Evolutionary conservation across 2,888 invertebrate species (phyloP), one percentile per base, ranked within the genome.

Genomic region (Tribolium freemani): DNA sequence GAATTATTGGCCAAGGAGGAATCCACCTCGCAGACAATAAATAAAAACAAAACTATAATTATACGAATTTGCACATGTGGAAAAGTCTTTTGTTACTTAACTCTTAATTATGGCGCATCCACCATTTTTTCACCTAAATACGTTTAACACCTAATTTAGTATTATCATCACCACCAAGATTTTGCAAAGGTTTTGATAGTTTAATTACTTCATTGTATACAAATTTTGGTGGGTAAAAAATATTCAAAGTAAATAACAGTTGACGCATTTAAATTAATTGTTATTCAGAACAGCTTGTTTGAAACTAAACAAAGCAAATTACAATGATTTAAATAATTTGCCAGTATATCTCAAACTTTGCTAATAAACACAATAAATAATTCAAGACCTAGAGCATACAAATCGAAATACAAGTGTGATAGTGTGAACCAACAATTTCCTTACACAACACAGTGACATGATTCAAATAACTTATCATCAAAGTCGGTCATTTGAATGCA

Each of bases 401-500:
- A 38, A 38, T 2, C 8, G n/a, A 38, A 38, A 26, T 26, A n/a
- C 38, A 38, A 38, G 38, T 38, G 38, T 38, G 8, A n/a, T 5
- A 38, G 38, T 38, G 38, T 38, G 8, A n/a, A 38, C 8, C 8
- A 38, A 38, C 38, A 8, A 38, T 38, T 38, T 38, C 38, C 38
- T 38, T 38, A 38, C 38, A 38, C 38, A 38, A 38, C 38, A 6
- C 38, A 8, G 1, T 8, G 38, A 38, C 38, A 38, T 38, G 38
- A 38, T 6, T 38, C 38, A 38, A 38, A 38, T n/a, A 11, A 51
- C 6, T 51, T 51, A 11, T 10, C 11, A 3, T 10, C 20, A 3
- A 58, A 58, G 26, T 45, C 13, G 20, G 21, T 21, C 20, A 61
- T 63, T 63, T 63, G 38, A n/a, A 63, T 51, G 63, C 51, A 61